Evolutionary conservation across 2,797 vertebrate species (phyloP), one percentile per base, ranked within the genome.

Genomic region (Enteromius afrohamiltoni): DNA sequence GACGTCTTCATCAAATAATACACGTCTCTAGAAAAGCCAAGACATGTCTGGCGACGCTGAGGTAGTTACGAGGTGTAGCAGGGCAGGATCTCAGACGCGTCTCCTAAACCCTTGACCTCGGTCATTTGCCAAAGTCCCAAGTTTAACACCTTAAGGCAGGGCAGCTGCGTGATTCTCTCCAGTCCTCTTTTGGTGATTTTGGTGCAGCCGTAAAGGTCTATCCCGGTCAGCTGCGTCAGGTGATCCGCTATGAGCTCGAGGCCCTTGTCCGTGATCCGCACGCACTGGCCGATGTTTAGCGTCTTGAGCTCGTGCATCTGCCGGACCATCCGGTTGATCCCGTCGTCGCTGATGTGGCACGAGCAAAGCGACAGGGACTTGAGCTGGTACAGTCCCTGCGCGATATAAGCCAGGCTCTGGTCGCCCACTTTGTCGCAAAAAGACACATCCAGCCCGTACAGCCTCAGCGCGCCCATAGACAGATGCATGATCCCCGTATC

Each of bases 121-220:
- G 97, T 99, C 97, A 98, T 99, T 95, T 99, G 97, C 98, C 98
- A 99, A 85, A 99, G 97, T 93, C 98, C 98, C 93, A 99, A 93
- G 94, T 99, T 99, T 93, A 99, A 96, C 94, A 99, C 98, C 95
- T 99, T 99, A 94, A 99, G 98, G 95, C 97, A 99, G 91, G 98
- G 97, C 91, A 99, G 95, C 95, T 99, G 98, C 14, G 98, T 99
- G 93, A 99, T 98, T 91, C 98, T 94, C 94, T 99, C 97, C 91
- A 99, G 95, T 86, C 98, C 97, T 88, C 97, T 94, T 92, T 99
- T 99, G 89, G 98, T 99, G 90, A 99, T 99, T 89, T 98, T 97
- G 88, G 98, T 99, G 90, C 98, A 99, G 94, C 97, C 97, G 19
- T 99, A 99, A 91, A 99, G 94, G 92, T 98, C 98, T n/a, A 99